Evolutionary conservation across 37 sponge, comb jelly and placozoan species (phyloP).

Genomic region (Aplysina aerophoba): DNA sequence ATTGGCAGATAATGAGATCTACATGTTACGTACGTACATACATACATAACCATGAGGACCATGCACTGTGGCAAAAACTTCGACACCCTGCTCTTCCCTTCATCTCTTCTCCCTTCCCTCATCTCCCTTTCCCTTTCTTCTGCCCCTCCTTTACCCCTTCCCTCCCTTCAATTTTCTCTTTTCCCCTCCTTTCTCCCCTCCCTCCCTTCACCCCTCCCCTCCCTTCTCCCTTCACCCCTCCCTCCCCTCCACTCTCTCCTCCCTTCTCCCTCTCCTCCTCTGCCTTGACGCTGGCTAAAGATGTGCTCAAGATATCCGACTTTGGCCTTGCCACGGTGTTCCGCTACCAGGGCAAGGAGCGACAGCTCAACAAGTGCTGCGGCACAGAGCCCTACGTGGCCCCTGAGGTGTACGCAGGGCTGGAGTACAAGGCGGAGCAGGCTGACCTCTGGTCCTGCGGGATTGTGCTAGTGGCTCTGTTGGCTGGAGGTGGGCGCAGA

Average conservation of each 20-base stretch:
- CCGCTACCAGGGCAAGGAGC: slow-evolving; percentile 34
- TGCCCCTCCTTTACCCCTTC: too few species aligned
- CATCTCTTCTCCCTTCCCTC: too few species aligned
- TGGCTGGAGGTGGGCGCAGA: slow-evolving; percentile 72
- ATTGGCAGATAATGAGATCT: too few species aligned
- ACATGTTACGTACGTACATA: too few species aligned
- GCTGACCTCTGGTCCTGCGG: slow-evolving; percentile 99
- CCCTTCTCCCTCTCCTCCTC: background rate
- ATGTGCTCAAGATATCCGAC: slow-evolving; percentile 95
- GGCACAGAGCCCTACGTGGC: slow-evolving; percentile 98
- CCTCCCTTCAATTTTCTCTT: too few species aligned
- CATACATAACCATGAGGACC: too few species aligned
- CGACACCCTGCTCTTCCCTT: too few species aligned
- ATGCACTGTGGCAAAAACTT: too few species aligned
- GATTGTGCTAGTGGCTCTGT: slow-evolving; percentile 86
- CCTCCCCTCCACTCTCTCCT: background rate
- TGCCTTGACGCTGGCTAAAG: too few species aligned
- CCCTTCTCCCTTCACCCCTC: background rate
- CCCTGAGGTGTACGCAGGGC: slow-evolving; percentile 90
- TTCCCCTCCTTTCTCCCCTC: background rate
- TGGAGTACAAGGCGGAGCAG: slow-evolving; percentile 88
- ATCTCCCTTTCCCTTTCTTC: too few species aligned
- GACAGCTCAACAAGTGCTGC: slow-evolving; percentile 71
- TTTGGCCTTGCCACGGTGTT: slow-evolving; percentile 94
- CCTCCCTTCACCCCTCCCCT: background rate